A percentile compares a stretch with the other conserved stretches of the same genome.
phyloP scores from a whole-genome alignment of 2,797 vertebrate genomes.

The Syngnathus rostellatus region DNA sequence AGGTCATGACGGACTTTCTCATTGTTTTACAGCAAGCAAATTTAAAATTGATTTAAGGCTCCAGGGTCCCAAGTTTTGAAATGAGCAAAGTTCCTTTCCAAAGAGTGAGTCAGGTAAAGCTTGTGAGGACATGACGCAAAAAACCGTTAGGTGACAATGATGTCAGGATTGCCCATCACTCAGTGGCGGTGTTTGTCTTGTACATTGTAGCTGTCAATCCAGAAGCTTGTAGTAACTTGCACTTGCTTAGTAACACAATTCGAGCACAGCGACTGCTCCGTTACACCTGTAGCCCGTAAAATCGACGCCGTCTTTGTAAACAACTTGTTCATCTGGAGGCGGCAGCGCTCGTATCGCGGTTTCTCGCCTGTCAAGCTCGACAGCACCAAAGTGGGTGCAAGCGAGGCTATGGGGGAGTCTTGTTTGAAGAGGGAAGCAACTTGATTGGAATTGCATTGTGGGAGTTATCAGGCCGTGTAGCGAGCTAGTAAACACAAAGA shows the following conservation, averaged over 20 bases:
- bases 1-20: not conserved
- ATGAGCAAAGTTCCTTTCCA: not conserved
- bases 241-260: not conserved
- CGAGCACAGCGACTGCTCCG: not conserved
- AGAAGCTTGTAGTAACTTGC: not conserved
- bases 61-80: not conserved
- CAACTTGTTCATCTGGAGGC: conserved; percentile 5
- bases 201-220: not conserved
- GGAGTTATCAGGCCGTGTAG: conserved; percentile 37
- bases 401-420: not conserved
- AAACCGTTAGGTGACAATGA: not conserved
- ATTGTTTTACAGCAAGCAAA: not conserved
- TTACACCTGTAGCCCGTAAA: not conserved
- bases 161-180: not conserved
- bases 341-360: not conserved
- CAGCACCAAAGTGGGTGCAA: not conserved
- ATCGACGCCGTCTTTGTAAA: not conserved
- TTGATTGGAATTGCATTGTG: conserved; percentile 32
- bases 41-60: not conserved
- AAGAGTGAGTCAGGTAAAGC: not conserved
- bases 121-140: not conserved
- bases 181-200: not conserved
- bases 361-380: not conserved
- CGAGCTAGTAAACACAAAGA: conserved; percentile 34
- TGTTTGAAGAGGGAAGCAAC: conserved; percentile 1